Evolutionary conservation across 2,888 invertebrate genomes (phyloP).

Genomic region (Drosophila greeni): DNA sequence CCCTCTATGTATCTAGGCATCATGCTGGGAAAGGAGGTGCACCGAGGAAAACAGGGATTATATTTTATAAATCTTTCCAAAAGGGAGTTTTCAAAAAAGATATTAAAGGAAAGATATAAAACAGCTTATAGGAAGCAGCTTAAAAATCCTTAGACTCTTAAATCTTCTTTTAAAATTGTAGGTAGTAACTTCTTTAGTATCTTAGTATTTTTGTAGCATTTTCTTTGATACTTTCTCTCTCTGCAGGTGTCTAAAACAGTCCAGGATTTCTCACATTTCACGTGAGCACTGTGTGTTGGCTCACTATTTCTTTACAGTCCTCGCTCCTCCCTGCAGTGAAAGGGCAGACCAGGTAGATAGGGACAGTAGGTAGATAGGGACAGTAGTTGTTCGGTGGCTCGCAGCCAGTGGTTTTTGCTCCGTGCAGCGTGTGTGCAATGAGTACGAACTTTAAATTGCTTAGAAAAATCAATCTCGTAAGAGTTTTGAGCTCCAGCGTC

Average conservation of each 20-base stretch:
- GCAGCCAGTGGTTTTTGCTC: slow-evolving; percentile 24
- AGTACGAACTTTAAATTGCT: slow-evolving; percentile 70
- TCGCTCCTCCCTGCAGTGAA: background rate
- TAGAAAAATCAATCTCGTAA: slow-evolving; percentile 74
- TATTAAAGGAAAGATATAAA: too few species aligned
- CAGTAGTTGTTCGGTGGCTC: background rate
- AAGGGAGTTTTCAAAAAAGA: background rate
- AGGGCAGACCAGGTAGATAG: slow-evolving; percentile 5
- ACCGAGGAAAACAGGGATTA: slow-evolving; percentile 3
- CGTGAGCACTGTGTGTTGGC: slow-evolving; percentile 17
- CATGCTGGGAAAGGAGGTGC: slow-evolving; percentile 12
- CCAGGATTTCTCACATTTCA: slow-evolving; percentile 36
- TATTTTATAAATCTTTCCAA: background rate
- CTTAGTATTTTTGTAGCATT: too few species aligned
- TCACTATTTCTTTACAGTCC: slow-evolving; percentile 25
- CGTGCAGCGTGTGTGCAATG: slow-evolving; percentile 36
- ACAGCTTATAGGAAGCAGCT: too few species aligned
- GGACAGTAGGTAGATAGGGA: slow-evolving; percentile 8
- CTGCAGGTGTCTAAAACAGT: slow-evolving; percentile 4
- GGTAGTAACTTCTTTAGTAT: background rate
- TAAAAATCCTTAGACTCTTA: background rate
- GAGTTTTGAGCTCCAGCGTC: slow-evolving; percentile 60
- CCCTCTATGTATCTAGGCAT: background rate
- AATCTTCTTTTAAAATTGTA: background rate
- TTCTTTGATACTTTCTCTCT: background rate